Percentiles rank a stretch among this genome's conserved stretches.
Evolutionary conservation across 2,113 vertebrate genomes (phyloP).

Genomic region (Esox niger): DNA sequence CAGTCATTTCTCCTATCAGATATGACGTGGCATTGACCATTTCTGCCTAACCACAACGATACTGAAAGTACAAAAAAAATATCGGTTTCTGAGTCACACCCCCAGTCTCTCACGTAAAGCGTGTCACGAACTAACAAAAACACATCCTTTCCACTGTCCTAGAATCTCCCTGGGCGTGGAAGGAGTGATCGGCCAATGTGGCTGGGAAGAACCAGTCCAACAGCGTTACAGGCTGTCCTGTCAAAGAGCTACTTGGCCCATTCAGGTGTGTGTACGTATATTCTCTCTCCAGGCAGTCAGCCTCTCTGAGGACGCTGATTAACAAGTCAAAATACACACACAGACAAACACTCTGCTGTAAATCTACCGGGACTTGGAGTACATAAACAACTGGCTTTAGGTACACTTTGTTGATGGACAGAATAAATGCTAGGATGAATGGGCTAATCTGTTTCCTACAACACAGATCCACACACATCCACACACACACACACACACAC

Average conservation of each 20-base stretch:
- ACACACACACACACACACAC: no score
- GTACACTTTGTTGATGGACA: slow-evolving; percentile 32
- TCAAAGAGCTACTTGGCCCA: slow-evolving; percentile 18
- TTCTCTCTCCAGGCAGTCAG: slow-evolving; percentile 7
- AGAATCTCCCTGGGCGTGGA: neutral
- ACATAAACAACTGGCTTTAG: slow-evolving; percentile 40
- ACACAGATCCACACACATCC: neutral
- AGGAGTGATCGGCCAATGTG: neutral
- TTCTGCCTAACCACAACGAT: no score
- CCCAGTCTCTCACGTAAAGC: no score
- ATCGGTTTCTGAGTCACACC: no score
- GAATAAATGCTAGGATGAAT: slow-evolving; percentile 6
- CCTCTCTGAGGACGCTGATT: slow-evolving; percentile 27
- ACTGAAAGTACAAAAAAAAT: no score
- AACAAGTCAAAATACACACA: slow-evolving; percentile 38
- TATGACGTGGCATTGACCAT: no score
- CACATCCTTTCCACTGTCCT: no score
- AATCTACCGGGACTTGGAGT: slow-evolving; percentile 25
- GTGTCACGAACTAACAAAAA: neutral
- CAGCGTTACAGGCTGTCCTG: slow-evolving; percentile 27
- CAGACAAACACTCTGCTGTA: slow-evolving; percentile 35
- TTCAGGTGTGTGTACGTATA: slow-evolving; percentile 24
- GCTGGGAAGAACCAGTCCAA: neutral
- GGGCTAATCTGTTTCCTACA: neutral
- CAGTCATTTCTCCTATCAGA: no score